Evolutionary conservation across 2,797 vertebrate species (phyloP), one percentile per base, ranked within the genome.

Genomic region (Oreonectes daqikongensis): DNA sequence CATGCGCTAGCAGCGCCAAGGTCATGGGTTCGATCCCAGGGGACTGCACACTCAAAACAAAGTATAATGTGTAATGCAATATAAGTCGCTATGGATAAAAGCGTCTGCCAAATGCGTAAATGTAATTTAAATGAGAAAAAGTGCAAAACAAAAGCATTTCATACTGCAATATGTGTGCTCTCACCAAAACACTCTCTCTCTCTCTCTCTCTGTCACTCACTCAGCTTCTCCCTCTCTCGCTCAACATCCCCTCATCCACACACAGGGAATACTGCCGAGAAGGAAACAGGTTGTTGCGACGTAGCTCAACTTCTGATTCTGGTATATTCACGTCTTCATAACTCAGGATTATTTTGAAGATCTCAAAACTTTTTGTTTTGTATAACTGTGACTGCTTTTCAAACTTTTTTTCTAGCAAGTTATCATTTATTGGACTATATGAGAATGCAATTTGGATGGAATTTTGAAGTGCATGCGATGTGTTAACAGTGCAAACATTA

Each of bases 231-330:
- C 18, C 40, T 79, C 59, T 52, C 77, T 77, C 65, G 50, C 50
- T 63, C 53, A 60, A 26, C 68, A 40, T 61, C 44, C 63, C 69
- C 69, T 79, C 71, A 35, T 72, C 42, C 79, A 59, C 75, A 71
- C 72, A 77, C 72, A 68, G 73, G 12, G 73, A 70, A 52, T 53
- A 24, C 75, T 32, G 79, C 76, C 53, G 70, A 69, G 48, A 77
- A 59, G 57, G 64, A 57, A 78, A 50, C 74, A 46, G 67, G 72
- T 69, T 78, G 76, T 73, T 78, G 55, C 64, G 64, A 57, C 42
- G 5, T n/a, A 60, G 30, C 52, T 44, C 66, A 69, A 61, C 68
- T 69, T 69, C 40, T 46, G 57, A 35, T 68, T 22, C 10, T 66
- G 10, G 48, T 40, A 55, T 17, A 46, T 9, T 15, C 24, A 57